phyloP scores from a whole-genome alignment of 2,888 invertebrate species.

The Furcula furcula region DNA sequence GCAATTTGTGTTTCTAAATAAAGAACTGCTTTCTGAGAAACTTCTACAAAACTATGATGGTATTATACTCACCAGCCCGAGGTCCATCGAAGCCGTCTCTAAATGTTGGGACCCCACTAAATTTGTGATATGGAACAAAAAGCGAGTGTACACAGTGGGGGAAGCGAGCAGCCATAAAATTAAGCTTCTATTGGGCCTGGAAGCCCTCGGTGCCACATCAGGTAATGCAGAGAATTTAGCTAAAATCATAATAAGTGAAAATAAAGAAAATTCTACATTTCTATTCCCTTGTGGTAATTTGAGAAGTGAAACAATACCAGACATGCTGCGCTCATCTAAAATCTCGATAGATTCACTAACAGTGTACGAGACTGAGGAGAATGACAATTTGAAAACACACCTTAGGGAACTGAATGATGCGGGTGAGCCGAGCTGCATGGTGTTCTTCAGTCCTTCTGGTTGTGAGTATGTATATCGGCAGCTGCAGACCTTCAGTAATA shows the following conservation, averaged over 20 bases:
- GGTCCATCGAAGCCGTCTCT: constrained; percentile 63
- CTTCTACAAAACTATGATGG: constrained; percentile 51
- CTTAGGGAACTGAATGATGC: constrained; percentile 50
- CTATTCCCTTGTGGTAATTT: constrained; percentile 70
- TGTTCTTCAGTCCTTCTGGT: constrained; percentile 73
- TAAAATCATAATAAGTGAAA: constrained; percentile 52
- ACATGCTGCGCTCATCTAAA: constrained; percentile 36
- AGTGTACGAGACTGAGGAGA: constrained; percentile 71
- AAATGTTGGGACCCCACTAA: constrained; percentile 64
- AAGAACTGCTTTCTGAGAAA: constrained; percentile 39
- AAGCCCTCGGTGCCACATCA: constrained; percentile 50
- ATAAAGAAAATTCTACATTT: constrained; percentile 43
- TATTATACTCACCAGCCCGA: constrained; percentile 61
- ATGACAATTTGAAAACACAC: constrained; percentile 51
- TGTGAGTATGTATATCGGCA: constrained; percentile 68
- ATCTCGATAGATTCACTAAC: constrained; percentile 54
- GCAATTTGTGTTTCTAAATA: constrained; percentile 51
- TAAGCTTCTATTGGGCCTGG: constrained; percentile 53
- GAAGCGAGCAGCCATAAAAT: constrained; percentile 52
- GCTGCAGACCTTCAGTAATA: constrained; percentile 65
- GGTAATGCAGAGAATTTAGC: constrained; percentile 65
- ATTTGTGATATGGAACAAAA: constrained; percentile 57
- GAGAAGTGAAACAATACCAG: constrained; percentile 58
- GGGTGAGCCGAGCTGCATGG: constrained; percentile 50
- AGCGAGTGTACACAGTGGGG: constrained; percentile 62